Base-by-base conservation (phyloP, 2,113 vertebrate genomes). In the Microtus ochrogaster region DNA sequence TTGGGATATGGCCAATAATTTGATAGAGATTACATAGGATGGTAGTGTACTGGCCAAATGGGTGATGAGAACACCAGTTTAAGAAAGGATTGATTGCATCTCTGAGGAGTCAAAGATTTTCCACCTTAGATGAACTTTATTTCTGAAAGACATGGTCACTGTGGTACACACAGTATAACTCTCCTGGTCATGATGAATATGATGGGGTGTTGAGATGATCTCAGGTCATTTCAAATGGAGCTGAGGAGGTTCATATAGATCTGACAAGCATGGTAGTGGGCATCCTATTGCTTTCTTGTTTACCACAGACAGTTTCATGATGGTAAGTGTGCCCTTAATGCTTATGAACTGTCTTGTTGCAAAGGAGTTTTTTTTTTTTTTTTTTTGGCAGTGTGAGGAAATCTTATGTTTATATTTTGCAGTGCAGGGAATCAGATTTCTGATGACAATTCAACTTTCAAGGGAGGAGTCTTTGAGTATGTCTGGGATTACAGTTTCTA, bases 81-180 rank as follows among this genome's bases (percentile, higher is more conserved):
- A 90, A 66, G 14, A 44, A 14, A 4, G 39, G 5, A 81, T 17
- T 70, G 28, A 87, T 55, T 81, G 3, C 24, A n/a, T 30, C n/a
- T 92, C 78, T 61, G 76, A 81, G 22, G 36, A 77, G 66, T 2
- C 52, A 26, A 30, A 74, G 58, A 52, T 5, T 90, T 68, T 65
- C 12, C 36, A 44, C 79, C 39, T 90, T 84, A 49, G 88, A 36
- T 79, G 44, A 36, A 81, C 68, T 89, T 70, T 82, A 78, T 84
- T 92, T 55, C 44, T 93, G 36, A 95, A 39, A 76, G 66, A 66
- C 79, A 96, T 86, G 89, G 12, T 7, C 19, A 74, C 7, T 39
- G 79, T 14, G 30, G 13, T 11, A 3, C 36, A 6, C 30, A 17
- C 21, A 74, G 1, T 17, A 7, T 79, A 21, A 72, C 66, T 52